A percentile compares a stretch with the other conserved stretches of the same genome.
Evolutionary conservation across 2,113 vertebrate species (phyloP).

Genomic region (Trematocara macrostoma): DNA sequence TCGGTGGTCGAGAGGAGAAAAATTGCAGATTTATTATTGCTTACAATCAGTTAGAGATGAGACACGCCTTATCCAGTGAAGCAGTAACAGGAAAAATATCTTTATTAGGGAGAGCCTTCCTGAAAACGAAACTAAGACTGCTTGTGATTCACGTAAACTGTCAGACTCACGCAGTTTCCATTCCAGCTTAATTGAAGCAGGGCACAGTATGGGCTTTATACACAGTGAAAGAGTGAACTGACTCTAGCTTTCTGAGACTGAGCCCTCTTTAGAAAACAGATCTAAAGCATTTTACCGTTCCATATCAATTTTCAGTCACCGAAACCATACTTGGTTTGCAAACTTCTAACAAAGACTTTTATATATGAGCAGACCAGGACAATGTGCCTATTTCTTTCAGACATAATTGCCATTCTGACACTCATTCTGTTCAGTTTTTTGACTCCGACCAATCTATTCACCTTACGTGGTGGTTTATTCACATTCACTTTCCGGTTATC

Average conservation of each 20-base stretch:
- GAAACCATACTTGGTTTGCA: background rate
- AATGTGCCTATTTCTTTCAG: background rate
- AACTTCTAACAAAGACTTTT: background rate
- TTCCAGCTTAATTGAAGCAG: background rate
- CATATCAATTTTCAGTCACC: background rate
- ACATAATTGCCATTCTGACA: background rate
- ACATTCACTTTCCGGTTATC: background rate
- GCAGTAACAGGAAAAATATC: background rate
- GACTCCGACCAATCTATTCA: background rate
- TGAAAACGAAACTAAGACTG: background rate
- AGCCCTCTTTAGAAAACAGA: background rate
- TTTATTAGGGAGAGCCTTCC: background rate
- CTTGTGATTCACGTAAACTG: background rate
- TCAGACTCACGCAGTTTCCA: background rate
- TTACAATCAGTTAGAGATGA: background rate
- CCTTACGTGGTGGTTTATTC: background rate
- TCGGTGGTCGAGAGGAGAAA: accelerated
- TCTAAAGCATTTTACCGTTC: background rate
- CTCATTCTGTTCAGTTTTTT: background rate
- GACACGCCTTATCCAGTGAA: background rate
- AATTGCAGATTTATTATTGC: background rate
- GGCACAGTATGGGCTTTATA: background rate
- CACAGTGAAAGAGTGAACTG: background rate
- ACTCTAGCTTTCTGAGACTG: background rate
- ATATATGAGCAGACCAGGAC: background rate